phyloP scores from a whole-genome alignment of 2,888 invertebrate species.

The Meteorus cinctellus region DNA sequence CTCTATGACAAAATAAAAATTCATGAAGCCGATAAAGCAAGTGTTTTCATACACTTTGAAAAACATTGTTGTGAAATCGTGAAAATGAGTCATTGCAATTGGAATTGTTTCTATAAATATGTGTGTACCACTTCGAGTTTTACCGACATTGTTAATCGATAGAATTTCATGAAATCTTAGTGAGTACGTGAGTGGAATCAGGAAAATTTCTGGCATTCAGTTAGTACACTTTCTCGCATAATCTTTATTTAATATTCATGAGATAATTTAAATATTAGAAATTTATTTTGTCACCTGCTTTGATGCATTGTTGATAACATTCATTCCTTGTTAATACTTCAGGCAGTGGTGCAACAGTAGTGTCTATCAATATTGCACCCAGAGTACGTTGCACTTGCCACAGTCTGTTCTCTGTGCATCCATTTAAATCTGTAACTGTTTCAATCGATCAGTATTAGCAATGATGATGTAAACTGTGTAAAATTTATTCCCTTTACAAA shows the following conservation, averaged over 20 bases:
- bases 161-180: too few species aligned
- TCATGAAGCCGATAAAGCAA: not conserved
- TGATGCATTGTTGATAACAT: slow-evolving; percentile 77
- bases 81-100: too few species aligned
- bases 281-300: slow-evolving; percentile 55
- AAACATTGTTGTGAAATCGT: too few species aligned
- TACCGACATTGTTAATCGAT: too few species aligned
- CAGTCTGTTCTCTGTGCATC: slow-evolving; percentile 76
- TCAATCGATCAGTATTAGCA: slow-evolving; percentile 26
- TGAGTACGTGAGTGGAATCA: too few species aligned
- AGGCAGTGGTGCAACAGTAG: slow-evolving; percentile 78
- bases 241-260: too few species aligned
- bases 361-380: slow-evolving; percentile 83
- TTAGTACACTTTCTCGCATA: too few species aligned
- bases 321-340: slow-evolving; percentile 79
- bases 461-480: too few species aligned
- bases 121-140: too few species aligned
- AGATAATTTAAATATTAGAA: too few species aligned
- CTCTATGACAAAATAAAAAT: not conserved
- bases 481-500: not conserved
- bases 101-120: too few species aligned
- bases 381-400: slow-evolving; percentile 87
- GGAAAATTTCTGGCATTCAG: too few species aligned
- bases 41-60: not conserved
- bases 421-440: slow-evolving; percentile 72